phyloP scores from a whole-genome alignment of 1,140 invertebrate species.

The Drepana arcuata region DNA sequence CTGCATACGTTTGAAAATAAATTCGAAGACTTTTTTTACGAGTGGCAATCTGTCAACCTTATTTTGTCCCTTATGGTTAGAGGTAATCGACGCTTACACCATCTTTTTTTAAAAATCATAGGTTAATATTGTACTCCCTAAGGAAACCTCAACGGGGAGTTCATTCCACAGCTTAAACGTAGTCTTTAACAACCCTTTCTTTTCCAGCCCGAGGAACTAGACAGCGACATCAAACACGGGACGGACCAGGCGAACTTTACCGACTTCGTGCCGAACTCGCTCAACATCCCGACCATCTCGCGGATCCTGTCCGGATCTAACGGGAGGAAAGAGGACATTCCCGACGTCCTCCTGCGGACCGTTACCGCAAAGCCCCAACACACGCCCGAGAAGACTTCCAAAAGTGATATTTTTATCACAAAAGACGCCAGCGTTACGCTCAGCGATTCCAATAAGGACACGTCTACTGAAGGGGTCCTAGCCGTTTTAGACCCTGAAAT shows the following conservation, averaged over 20 bases:
- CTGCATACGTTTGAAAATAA: too few relatives aligned
- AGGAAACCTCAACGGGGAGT: too few relatives aligned
- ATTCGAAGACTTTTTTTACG: too few relatives aligned
- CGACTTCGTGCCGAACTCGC: slow-evolving; percentile 75
- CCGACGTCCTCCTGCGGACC: slow-evolving; percentile 79
- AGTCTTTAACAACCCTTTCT: slow-evolving; percentile 2
- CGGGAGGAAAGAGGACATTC: slow-evolving; percentile 84
- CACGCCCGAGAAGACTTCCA: slow-evolving; percentile 54
- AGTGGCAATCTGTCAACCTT: too few relatives aligned
- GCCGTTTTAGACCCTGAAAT: slow-evolving; percentile 68
- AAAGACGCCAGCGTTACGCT: slow-evolving; percentile 59
- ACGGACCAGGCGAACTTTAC: slow-evolving; percentile 72
- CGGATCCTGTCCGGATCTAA: slow-evolving; percentile 86
- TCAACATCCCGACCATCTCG: slow-evolving; percentile 81
- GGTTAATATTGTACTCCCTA: too few relatives aligned
- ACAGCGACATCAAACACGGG: slow-evolving; percentile 52
- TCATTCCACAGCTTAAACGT: too few relatives aligned
- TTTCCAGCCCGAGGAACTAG: slow-evolving; percentile 68
- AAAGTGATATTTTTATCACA: slow-evolving; percentile 52
- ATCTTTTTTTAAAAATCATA: too few relatives aligned
- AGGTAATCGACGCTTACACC: too few relatives aligned
- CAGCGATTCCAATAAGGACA: slow-evolving; percentile 50
- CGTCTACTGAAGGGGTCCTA: slow-evolving; percentile 62
- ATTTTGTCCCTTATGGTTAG: too few relatives aligned
- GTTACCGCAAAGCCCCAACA: slow-evolving; percentile 76